phyloP scores from a whole-genome alignment of 2,113 vertebrate species.

The Caloenas nicobarica region DNA sequence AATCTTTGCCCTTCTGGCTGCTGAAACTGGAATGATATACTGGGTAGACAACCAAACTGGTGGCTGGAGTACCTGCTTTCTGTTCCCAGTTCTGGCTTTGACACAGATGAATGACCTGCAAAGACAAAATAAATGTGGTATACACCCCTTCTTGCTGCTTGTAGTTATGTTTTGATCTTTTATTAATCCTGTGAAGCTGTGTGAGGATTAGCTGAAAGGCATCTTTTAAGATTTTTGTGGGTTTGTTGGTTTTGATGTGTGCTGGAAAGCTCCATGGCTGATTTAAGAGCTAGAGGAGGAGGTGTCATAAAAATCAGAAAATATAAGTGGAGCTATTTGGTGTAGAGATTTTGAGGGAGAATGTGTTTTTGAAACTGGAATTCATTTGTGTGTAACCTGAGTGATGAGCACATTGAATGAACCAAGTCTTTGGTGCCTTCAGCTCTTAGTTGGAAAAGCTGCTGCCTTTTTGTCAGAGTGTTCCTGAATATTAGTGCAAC shows the following conservation, averaged over 20 bases:
- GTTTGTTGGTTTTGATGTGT: not conserved
- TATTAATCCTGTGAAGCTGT: not conserved
- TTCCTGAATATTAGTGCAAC: not conserved
- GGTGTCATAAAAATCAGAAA: not conserved
- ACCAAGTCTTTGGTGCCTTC: not conserved
- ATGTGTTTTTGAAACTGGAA: not conserved
- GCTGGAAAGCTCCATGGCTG: not conserved
- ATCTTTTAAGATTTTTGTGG: not conserved
- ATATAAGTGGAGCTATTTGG: not conserved
- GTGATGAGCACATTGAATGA: not conserved
- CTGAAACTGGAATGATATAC: not conserved
- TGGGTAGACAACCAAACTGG: not conserved
- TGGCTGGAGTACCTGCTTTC: not conserved
- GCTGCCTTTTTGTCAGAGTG: not conserved
- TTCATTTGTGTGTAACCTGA: not conserved
- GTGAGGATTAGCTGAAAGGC: not conserved
- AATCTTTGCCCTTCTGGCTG: not conserved
- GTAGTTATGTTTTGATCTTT: not conserved
- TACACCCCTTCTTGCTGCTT: not conserved
- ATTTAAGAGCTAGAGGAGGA: not conserved
- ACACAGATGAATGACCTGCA: not conserved
- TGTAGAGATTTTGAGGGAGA: not conserved
- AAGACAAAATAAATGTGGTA: not conserved
- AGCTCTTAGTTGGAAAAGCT: not conserved
- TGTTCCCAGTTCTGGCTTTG: not conserved